Evolutionary conservation across 2,113 vertebrate genomes (phyloP), one percentile per base, ranked within the genome.

Genomic region (Genyomyrus donnyi): DNA sequence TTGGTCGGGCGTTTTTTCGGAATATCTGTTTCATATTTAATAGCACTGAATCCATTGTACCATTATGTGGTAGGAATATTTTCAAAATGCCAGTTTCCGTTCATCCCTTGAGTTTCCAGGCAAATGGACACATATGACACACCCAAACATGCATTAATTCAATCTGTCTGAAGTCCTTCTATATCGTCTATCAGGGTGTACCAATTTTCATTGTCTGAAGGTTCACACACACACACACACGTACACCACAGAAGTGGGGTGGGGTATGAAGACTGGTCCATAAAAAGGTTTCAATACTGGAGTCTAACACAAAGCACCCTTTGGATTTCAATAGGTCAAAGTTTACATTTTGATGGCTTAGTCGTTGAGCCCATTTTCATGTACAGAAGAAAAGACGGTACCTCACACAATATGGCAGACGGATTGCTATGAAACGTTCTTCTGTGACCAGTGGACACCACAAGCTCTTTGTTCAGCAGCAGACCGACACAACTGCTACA

Each of bases 301-400:
- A 80, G 17, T 42, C 5, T 80, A 80, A 19, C 74, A 42, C 31
- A 84, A 80, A 56, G 9, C 27, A 31, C 15, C 45, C 5, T 46
- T 45, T 91, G 77, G 52, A 89, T 91, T 93, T 89, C 89, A 88
- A 89, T 62, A 5, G 83, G 19, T 48, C 45, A 46, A 48, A 85
- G 83, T 24, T 48, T 48, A 9, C 45, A 48, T 46, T 21, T 85
- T 85, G 2, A 85, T 85, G 83, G 24, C 19, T 45, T 15, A 48
- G 21, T 80, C 17, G 8, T 45, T 85, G 83, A 46, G 83, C 0
- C 21, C 39, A 85, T 24, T n/a, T 45, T 46, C 24, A 7, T 85
- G 39, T 13, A 48, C 7, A 85, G 10, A 48, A n/a, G 83, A 85
- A 85, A 42, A 45, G 8, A 45, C 15, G 39, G 77, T 39, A 5